Evolutionary conservation across 1,140 invertebrate genomes (phyloP).

Genomic region (Aphis gossypii): DNA sequence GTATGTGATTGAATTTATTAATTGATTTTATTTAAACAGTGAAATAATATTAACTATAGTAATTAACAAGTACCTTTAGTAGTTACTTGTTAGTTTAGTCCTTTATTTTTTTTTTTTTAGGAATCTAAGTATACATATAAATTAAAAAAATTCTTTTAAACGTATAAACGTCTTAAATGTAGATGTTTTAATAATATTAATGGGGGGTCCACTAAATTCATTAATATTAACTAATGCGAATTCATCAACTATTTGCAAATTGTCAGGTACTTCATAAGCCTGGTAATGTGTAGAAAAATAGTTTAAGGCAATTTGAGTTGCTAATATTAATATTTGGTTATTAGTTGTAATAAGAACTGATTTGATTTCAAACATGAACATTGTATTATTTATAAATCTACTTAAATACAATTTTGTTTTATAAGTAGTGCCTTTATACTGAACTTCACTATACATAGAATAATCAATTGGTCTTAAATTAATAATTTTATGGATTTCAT

Average conservation of each 20-base stretch:
- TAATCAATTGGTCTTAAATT: background rate
- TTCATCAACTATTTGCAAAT: background rate
- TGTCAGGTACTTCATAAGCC: background rate
- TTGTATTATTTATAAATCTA: background rate
- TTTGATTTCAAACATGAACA: background rate
- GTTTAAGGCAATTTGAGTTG: background rate
- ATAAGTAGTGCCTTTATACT: background rate
- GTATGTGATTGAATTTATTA: no score
- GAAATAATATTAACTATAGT: no score
- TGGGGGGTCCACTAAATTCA: background rate
- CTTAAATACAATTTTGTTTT: background rate
- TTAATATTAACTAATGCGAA: background rate
- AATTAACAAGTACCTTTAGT: no score
- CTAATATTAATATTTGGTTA: background rate
- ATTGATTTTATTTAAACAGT: no score
- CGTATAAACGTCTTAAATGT: background rate
- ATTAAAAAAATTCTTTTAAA: background rate
- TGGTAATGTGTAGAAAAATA: background rate
- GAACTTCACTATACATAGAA: background rate
- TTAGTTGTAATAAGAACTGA: background rate
- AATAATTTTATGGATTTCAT: background rate
- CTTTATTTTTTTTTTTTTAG: no score
- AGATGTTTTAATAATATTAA: background rate
- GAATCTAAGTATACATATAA: no score
- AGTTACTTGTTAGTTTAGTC: no score